Conservation (phyloP, 2,113 vertebrate species). For the Bagarius yarrelli region DNA sequence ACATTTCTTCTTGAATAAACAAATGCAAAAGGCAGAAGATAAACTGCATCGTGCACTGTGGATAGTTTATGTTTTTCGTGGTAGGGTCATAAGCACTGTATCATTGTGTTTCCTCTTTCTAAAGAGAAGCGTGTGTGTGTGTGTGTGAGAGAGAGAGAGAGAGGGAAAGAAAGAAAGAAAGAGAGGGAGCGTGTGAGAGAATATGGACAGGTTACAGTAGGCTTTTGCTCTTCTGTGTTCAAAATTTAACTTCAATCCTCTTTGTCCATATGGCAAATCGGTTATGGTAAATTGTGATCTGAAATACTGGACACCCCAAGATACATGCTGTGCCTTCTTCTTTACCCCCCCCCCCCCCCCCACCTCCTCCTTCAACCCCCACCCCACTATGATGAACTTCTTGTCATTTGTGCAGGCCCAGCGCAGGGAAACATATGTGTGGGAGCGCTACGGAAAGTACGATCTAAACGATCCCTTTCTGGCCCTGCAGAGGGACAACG, state of each 20-base stretch:
- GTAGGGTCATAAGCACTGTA: slow-evolving; percentile 33
- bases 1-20: slow-evolving; percentile 11
- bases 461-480: slow-evolving; percentile 92
- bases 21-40: neutral
- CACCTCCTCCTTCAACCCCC: too few relatives aligned
- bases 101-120: slow-evolving; percentile 54
- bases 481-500: slow-evolving; percentile 90
- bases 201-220: neutral
- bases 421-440: slow-evolving; percentile 84
- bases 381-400: neutral
- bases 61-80: slow-evolving; percentile 50
- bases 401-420: slow-evolving; percentile 75
- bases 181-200: neutral
- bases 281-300: neutral
- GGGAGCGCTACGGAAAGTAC: slow-evolving; percentile 92
- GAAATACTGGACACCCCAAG: neutral
- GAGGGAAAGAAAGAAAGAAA: too few relatives aligned
- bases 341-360: too few relatives aligned
- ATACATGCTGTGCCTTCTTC: neutral
- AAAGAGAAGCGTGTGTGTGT: slow-evolving; percentile 34
- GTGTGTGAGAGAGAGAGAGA: neutral
- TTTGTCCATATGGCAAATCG: neutral
- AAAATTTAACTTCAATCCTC: neutral
- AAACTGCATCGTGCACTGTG: slow-evolving; percentile 2
- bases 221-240: neutral